phyloP scores from a whole-genome alignment of 2,888 invertebrate genomes.

The Therioaphis trifolii region DNA sequence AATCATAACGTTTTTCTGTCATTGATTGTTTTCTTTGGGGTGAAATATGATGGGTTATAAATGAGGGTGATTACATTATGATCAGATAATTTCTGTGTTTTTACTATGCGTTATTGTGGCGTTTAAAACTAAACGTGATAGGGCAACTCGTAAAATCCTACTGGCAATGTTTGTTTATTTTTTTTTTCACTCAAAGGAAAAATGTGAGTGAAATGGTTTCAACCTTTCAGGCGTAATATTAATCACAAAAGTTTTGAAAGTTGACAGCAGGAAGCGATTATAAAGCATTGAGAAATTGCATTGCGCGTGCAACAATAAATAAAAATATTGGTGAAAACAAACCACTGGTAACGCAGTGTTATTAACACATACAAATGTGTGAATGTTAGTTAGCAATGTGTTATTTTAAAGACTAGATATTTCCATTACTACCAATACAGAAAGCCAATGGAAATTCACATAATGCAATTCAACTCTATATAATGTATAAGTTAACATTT shows the following conservation, averaged over 20 bases:
- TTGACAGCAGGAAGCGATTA: conserved; percentile 62
- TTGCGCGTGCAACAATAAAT: conserved; percentile 59
- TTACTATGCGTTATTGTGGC: background rate
- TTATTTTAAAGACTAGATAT: background rate
- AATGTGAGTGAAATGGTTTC: conserved; percentile 50
- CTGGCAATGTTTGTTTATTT: conserved; percentile 34
- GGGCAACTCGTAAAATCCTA: conserved; percentile 50
- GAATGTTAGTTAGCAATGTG: background rate
- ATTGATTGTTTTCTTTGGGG: conserved; percentile 54
- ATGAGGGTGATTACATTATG: conserved; percentile 52
- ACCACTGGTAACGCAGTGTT: conserved; percentile 27
- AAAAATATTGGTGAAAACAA: conserved; percentile 49
- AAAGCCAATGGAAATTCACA: no score
- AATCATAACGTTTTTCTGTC: conserved; percentile 61
- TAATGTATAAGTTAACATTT: no score
- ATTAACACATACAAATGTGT: background rate
- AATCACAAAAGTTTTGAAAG: conserved; percentile 61
- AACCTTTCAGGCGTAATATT: conserved; percentile 48
- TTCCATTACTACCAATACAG: background rate
- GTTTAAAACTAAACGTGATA: conserved; percentile 41
- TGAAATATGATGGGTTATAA: conserved; percentile 56
- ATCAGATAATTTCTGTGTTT: conserved; percentile 50
- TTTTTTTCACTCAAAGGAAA: conserved; percentile 24
- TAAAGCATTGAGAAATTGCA: conserved; percentile 61
- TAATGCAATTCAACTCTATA: no score